Conservation (phyloP, 2,888 invertebrate species). For the Cheiracanthium punctorium region DNA sequence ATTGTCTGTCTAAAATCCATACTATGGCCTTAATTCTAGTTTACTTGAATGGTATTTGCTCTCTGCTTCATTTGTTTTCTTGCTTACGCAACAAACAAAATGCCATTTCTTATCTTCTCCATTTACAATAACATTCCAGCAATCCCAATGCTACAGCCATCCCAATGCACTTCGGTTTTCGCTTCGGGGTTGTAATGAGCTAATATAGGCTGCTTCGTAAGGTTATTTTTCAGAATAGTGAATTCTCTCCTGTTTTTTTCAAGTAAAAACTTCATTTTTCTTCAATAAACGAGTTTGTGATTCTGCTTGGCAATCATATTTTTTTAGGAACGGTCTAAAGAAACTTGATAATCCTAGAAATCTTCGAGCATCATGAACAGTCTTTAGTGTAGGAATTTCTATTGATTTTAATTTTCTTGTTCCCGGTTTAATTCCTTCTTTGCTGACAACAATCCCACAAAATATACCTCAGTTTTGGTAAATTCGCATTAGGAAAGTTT, state of each 20-base stretch:
- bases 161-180: no score
- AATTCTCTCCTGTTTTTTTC: no score
- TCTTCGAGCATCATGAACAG: background rate
- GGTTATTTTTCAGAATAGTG: no score
- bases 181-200: background rate
- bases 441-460: background rate
- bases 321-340: no score
- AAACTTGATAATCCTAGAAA: background rate
- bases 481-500: background rate
- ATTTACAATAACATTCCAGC: no score
- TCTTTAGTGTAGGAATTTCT: background rate
- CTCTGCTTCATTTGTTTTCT: background rate
- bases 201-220: background rate
- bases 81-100: no score
- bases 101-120: background rate
- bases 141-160: background rate
- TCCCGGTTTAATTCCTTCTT: background rate
- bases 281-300: no score
- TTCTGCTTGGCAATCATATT: no score
- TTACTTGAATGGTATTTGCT: background rate
- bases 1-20: background rate
- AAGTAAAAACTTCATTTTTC: no score
- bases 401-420: background rate
- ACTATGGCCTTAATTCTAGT: slow-evolving; percentile 1
- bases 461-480: no score